A percentile compares a stretch with the other conserved stretches of the same genome.
These are phyloP conservation scores for Intellagama lesueurii DNA, from an alignment of 2,797 vertebrate species.

Conservation along the genomic window DNA sequence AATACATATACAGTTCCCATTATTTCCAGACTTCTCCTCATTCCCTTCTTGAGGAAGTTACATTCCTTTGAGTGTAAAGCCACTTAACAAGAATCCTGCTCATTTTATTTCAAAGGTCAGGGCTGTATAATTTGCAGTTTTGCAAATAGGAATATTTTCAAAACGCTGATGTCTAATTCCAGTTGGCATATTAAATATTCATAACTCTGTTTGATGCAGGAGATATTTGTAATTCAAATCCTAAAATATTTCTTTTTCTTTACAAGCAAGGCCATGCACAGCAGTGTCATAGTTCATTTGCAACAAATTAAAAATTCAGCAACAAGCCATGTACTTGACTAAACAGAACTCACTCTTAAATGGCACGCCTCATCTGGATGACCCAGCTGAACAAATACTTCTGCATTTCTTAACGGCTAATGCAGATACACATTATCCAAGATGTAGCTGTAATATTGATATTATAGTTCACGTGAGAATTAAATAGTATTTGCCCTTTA, in stretches of 20 bases:
- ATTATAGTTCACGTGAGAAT: neutral
- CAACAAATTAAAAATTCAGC: constrained; percentile 67
- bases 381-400: constrained; percentile 23
- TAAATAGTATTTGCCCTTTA: neutral
- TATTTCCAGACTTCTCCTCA: neutral
- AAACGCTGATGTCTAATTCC: constrained; percentile 69
- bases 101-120: constrained; percentile 67
- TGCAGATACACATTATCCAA: neutral
- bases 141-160: constrained; percentile 66
- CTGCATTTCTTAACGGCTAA: constrained; percentile 46
- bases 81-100: constrained; percentile 49
- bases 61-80: constrained; percentile 24
- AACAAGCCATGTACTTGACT: constrained; percentile 71
- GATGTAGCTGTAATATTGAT: neutral
- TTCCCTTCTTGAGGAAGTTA: constrained; percentile 1
- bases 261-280: constrained; percentile 55
- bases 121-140: constrained; percentile 60
- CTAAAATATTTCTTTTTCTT: constrained; percentile 54
- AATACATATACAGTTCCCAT: neutral
- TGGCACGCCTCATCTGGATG: constrained; percentile 29
- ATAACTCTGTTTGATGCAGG: constrained; percentile 61
- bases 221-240: constrained; percentile 74
- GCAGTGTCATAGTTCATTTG: constrained; percentile 62
- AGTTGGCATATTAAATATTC: constrained; percentile 71
- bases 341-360: constrained; percentile 56